Evolutionary conservation across 1,140 invertebrate genomes (phyloP).

Genomic region (Drosophila equinoxialis): DNA sequence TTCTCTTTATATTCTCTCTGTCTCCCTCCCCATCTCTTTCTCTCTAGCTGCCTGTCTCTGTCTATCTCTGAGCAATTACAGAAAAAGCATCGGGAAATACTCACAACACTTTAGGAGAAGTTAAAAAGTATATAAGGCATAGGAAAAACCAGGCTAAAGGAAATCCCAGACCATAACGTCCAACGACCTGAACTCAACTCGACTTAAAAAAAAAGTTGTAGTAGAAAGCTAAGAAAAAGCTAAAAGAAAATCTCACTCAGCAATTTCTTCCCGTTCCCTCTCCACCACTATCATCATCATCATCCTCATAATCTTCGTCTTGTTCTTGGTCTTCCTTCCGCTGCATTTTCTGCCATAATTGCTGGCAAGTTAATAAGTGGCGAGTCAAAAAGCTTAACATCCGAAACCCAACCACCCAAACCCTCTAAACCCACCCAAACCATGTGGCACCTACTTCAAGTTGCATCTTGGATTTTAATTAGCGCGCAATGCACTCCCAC

Average conservation of each 20-base stretch:
- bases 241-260: constrained; percentile 19
- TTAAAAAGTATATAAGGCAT: constrained; percentile 46
- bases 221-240: constrained; percentile 14
- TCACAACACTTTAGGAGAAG: constrained; percentile 35
- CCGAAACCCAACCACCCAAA: neutral
- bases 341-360: constrained; percentile 62
- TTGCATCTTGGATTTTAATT: constrained; percentile 10
- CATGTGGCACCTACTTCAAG: neutral
- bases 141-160: constrained; percentile 64
- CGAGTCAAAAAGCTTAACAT: constrained; percentile 61
- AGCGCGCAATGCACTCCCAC: neutral
- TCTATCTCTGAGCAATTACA: constrained; percentile 64
- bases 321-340: constrained; percentile 49
- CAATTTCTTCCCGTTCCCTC: constrained; percentile 31
- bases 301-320: constrained; percentile 3
- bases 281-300: neutral
- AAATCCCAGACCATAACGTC: constrained; percentile 51
- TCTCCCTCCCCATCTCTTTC: constrained; percentile 13
- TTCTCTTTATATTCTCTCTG: constrained; percentile 10
- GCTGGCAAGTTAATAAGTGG: constrained; percentile 75
- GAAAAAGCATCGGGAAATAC: constrained; percentile 62
- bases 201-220: neutral
- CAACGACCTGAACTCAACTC: constrained; percentile 45
- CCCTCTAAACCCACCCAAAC: neutral
- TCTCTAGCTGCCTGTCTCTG: constrained; percentile 32